These are phyloP conservation scores for Grammomys dolichurus DNA, from an alignment of 2,113 vertebrate species.

Conservation along the genomic window DNA sequence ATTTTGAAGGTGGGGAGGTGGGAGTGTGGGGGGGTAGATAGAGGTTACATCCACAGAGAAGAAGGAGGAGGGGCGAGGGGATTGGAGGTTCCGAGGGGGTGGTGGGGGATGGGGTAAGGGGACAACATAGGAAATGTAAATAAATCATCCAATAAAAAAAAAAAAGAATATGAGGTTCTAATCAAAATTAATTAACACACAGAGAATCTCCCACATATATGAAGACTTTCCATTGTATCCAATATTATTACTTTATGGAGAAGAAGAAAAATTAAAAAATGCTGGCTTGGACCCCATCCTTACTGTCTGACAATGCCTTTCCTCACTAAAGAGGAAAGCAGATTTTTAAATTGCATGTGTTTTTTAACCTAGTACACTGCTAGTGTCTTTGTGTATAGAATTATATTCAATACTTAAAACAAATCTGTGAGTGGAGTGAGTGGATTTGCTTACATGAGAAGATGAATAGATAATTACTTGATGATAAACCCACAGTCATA, in stretches of 20 bases:
- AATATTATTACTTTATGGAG: not conserved
- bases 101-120: too few species aligned
- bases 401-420: not conserved
- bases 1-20: too few species aligned
- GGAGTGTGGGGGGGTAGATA: too few species aligned
- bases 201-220: not conserved
- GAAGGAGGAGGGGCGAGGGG: too few species aligned
- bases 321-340: not conserved
- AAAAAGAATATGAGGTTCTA: not conserved
- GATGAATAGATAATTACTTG: constrained; percentile 37
- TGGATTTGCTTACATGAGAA: not conserved
- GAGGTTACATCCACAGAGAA: too few species aligned
- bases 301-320: not conserved
- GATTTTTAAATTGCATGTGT: not conserved
- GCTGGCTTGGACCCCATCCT: not conserved
- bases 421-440: not conserved
- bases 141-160: too few species aligned
- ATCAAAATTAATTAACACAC: not conserved
- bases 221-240: not conserved
- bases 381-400: not conserved
- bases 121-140: too few species aligned
- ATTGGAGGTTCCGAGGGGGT: too few species aligned
- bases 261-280: not conserved
- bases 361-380: not conserved
- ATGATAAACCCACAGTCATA: not conserved